phyloP scores from a whole-genome alignment of 37 sponge, comb jelly and placozoan species.

The Agelas oroides region DNA sequence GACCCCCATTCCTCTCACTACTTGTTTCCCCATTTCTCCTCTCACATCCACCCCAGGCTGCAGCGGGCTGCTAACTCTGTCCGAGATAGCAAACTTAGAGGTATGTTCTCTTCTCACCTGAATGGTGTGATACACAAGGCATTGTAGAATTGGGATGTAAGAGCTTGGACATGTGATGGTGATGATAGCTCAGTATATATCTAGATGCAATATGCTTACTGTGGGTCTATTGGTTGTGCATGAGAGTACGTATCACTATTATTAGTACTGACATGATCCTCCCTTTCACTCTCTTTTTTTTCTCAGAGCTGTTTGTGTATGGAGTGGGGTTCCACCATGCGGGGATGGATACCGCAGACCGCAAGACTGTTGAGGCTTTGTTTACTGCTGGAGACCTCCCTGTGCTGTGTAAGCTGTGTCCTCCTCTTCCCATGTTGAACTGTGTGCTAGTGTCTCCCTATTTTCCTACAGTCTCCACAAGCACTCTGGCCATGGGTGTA shows the following conservation, averaged over 20 bases:
- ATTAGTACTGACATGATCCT: too few species aligned
- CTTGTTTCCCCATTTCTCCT: neutral
- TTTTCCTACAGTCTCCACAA: slow-evolving; percentile 83
- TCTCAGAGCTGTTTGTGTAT: slow-evolving; percentile 74
- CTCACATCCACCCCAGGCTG: slow-evolving; percentile 20
- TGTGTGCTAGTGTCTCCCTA: too few species aligned
- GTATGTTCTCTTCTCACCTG: slow-evolving; percentile 37
- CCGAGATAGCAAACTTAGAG: slow-evolving; percentile 89
- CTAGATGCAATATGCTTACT: too few species aligned
- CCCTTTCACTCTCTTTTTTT: too few species aligned
- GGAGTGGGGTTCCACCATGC: slow-evolving; percentile 99
- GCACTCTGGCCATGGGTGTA: slow-evolving; percentile 98
- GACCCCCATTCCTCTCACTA: neutral
- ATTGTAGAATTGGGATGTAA: too few species aligned
- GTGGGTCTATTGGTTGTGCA: too few species aligned
- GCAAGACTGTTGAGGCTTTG: slow-evolving; percentile 85
- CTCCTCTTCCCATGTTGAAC: neutral
- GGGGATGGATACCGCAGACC: slow-evolving; percentile 88
- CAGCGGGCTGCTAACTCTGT: slow-evolving; percentile 57
- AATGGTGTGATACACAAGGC: too few species aligned
- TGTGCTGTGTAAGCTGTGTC: slow-evolving; percentile 84
- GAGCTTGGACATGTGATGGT: too few species aligned
- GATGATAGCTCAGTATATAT: too few species aligned
- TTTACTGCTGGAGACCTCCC: slow-evolving; percentile 91
- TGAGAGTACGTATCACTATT: too few species aligned